Evolutionary conservation across 2,888 invertebrate genomes (phyloP), one percentile per base, ranked within the genome.

Genomic region (Sussaba pulchella): DNA sequence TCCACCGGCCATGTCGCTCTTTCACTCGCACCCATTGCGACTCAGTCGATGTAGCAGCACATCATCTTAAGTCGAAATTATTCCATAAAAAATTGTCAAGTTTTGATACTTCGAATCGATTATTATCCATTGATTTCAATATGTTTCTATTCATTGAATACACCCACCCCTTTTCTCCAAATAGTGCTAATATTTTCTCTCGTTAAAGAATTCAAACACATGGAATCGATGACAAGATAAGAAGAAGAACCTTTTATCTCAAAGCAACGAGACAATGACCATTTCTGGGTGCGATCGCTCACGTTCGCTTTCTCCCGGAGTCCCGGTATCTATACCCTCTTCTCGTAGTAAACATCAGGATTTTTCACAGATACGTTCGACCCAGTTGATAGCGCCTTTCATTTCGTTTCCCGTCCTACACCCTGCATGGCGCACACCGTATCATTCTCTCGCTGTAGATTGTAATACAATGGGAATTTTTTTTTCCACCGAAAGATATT

Each of bases 291-390:
- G 21, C 17, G 9, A 63, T 70, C 47, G 24, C 54, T 41, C 63
- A 50, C 39, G 43, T 39, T 73, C 45, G 73, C 63, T 74, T 74
- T 66, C 59, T 43, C 61, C 52, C 31, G 10, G 59, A 12, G 61
- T 39, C 73, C 14, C 26, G 47, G 12, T 41, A n/a, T n/a, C n/a
- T n/a, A n/a, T n/a, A n/a, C 24, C 19, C 8, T 19, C 17, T 57
- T 78, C 59, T 31, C 39, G 9, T 36, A 54, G 54, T 54, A 71
- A 66, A 61, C 59, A 71, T 70, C 66, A 61, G 54, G 14, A 67
- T 80, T 80, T 78, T 80, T 76, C 61, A 43, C 66, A 66, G 80
- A 80, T 80, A 72, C 59, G 57, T 72, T 50, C 70, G 75, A 80
- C 80, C 80, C 52, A 80, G 61, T 76, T 76, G 75, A 80, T 80